Percentiles rank a stretch among this genome's conserved stretches.
These are phyloP conservation scores for Delichon dasypus DNA, from an alignment of 2,797 vertebrate species.

Conservation along the genomic window DNA sequence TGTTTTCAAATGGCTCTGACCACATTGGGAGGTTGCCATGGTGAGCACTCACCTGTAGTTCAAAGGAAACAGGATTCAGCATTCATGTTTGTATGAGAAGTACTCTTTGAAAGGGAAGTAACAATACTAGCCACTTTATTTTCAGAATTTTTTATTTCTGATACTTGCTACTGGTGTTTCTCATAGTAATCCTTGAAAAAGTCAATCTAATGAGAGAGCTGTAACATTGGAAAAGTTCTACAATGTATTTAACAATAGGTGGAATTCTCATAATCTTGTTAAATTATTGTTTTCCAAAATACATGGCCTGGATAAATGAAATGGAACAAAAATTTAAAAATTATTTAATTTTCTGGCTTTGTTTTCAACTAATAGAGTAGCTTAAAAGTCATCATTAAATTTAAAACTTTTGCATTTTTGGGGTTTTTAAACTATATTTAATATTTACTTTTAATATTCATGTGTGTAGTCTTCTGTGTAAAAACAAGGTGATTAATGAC, in stretches of 20 bases:
- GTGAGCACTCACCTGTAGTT: not conserved
- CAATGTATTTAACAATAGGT: not conserved
- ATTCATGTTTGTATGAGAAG: not conserved
- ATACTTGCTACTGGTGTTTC: not conserved
- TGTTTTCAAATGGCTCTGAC: not conserved
- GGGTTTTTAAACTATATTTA: not conserved
- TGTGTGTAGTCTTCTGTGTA: not conserved
- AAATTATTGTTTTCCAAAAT: not conserved
- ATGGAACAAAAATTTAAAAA: not conserved
- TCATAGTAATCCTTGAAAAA: not conserved
- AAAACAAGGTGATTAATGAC: not conserved
- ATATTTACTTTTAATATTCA: not conserved
- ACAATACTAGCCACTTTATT: not conserved
- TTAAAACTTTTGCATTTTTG: not conserved
- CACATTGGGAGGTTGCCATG: slow-evolving; percentile 41
- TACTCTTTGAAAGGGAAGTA: not conserved
- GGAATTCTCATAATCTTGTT: not conserved
- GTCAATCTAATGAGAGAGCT: not conserved
- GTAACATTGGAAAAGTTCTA: not conserved
- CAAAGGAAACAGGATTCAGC: not conserved
- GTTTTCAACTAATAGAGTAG: not conserved
- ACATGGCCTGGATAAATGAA: not conserved
- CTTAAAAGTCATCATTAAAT: not conserved
- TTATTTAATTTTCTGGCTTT: not conserved
- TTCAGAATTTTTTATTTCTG: not conserved